phyloP scores from a whole-genome alignment of 2,888 invertebrate species.

The Lepetodrilus schrolli region DNA sequence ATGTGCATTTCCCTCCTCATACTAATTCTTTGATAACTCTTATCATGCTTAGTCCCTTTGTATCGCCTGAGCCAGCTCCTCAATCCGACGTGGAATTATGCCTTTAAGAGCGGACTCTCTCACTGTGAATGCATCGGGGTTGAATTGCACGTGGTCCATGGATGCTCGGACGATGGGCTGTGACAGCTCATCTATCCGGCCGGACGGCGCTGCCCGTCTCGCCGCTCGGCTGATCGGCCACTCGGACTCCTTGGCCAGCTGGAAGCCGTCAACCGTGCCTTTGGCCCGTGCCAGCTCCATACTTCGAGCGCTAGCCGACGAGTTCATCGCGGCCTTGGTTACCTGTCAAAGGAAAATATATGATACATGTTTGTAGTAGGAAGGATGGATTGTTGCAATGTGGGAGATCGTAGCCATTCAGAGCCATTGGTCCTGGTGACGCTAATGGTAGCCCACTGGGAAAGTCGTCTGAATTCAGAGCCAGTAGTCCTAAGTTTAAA shows the following conservation, averaged over 20 bases:
- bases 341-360: slow-evolving; percentile 50
- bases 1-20: neutral
- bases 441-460: too few relatives aligned
- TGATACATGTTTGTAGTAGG: too few relatives aligned
- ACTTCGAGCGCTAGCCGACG: slow-evolving; percentile 59
- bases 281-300: slow-evolving; percentile 66
- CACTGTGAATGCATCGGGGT: slow-evolving; percentile 70
- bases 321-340: slow-evolving; percentile 56
- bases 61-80: slow-evolving; percentile 65
- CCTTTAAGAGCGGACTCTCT: slow-evolving; percentile 68
- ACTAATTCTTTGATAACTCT: too few relatives aligned
- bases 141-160: slow-evolving; percentile 73
- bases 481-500: too few relatives aligned
- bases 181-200: slow-evolving; percentile 56
- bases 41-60: slow-evolving; percentile 49
- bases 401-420: too few relatives aligned
- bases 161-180: slow-evolving; percentile 64
- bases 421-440: too few relatives aligned
- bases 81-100: slow-evolving; percentile 53
- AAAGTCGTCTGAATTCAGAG: too few relatives aligned
- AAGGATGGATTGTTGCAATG: too few relatives aligned
- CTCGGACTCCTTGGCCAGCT: slow-evolving; percentile 57
- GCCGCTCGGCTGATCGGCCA: slow-evolving; percentile 64
- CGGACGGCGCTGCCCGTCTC: slow-evolving; percentile 53
- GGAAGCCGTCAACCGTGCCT: slow-evolving; percentile 61